phyloP scores from a whole-genome alignment of 2,888 invertebrate genomes.

The Aleiodes alternator region DNA sequence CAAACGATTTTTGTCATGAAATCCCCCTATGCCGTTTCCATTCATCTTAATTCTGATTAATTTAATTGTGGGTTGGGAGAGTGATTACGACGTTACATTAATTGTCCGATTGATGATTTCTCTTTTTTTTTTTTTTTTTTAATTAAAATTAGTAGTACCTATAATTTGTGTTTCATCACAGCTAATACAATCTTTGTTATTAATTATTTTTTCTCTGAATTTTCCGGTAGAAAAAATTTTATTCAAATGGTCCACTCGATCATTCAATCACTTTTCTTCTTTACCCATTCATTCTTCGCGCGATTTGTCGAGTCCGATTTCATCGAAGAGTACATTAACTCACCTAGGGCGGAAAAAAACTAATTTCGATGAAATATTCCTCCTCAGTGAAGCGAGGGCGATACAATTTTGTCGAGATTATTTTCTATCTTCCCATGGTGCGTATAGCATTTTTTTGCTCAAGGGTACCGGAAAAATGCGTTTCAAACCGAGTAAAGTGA shows the following conservation, averaged over 20 bases:
- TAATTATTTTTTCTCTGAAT: conserved; percentile 4
- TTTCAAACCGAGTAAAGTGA: too few relatives aligned
- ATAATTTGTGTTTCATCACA: conserved; percentile 71
- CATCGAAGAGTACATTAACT: too few relatives aligned
- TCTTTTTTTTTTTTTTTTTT: background rate
- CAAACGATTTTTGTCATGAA: background rate
- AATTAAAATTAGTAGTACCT: conserved; percentile 72
- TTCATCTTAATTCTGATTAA: conserved; percentile 4
- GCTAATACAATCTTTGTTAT: conserved; percentile 63
- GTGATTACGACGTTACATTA: too few relatives aligned
- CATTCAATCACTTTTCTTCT: conserved; percentile 33
- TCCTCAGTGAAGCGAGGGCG: too few relatives aligned
- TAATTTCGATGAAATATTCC: too few relatives aligned
- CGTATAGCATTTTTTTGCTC: too few relatives aligned
- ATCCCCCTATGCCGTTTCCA: background rate
- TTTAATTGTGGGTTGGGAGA: too few relatives aligned
- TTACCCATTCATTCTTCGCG: background rate
- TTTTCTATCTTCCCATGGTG: too few relatives aligned
- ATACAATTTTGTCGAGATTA: too few relatives aligned
- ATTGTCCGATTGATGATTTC: conserved; percentile 46
- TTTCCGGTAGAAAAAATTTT: conserved; percentile 20
- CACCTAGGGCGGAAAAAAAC: too few relatives aligned
- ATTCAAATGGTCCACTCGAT: conserved; percentile 43
- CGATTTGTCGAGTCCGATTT: too few relatives aligned
- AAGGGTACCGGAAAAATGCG: too few relatives aligned